Conservation (phyloP, 1,140 invertebrate species). For the Lamellibrachia luymesi region DNA sequence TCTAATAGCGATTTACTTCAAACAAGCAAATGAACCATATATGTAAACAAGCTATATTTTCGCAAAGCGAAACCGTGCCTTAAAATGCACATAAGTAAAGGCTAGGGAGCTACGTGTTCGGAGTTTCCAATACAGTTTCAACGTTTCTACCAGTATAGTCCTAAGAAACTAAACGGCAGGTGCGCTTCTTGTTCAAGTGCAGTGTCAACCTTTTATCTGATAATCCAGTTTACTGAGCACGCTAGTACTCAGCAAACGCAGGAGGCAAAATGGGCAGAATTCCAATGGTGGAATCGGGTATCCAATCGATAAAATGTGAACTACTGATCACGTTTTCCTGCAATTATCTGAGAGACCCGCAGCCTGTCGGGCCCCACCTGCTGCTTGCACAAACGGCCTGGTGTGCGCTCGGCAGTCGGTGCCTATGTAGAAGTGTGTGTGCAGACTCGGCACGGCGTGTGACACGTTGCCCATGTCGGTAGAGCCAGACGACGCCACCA, state of each 20-base stretch:
- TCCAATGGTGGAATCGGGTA: not conserved
- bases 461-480: constrained; percentile 55
- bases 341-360: not conserved
- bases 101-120: too few species aligned
- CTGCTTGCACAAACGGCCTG: not conserved
- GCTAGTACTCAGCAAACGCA: not conserved
- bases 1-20: too few species aligned
- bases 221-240: not conserved
- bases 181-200: not conserved
- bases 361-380: not conserved
- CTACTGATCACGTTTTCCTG: not conserved
- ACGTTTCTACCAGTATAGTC: too few species aligned
- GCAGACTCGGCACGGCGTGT: constrained; percentile 51
- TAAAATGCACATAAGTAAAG: too few species aligned
- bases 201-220: not conserved
- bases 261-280: not conserved
- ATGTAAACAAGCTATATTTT: too few species aligned
- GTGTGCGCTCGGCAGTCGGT: not conserved
- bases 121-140: too few species aligned
- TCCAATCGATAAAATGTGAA: not conserved
- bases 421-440: constrained; percentile 50
- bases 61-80: too few species aligned
- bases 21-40: too few species aligned
- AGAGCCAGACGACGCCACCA: constrained; percentile 30
- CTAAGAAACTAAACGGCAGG: too few species aligned